Evolutionary conservation across 1,140 invertebrate genomes (phyloP).

Genomic region (Diploscapter pachys): DNA sequence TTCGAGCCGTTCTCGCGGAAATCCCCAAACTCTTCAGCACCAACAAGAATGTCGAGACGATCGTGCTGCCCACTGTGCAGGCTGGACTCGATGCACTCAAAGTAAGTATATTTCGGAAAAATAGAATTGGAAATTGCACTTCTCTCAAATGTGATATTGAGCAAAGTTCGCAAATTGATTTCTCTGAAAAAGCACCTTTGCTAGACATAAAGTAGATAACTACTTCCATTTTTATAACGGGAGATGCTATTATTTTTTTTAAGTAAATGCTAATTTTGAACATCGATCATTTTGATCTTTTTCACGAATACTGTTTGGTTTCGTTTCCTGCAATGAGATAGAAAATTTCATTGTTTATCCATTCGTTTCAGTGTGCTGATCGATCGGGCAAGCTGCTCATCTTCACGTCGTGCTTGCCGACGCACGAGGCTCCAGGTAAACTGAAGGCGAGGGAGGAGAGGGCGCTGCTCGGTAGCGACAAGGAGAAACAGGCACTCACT

Average conservation of each 20-base stretch:
- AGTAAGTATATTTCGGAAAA: neutral
- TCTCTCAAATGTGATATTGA: neutral
- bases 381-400: conserved; percentile 88
- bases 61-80: conserved; percentile 86
- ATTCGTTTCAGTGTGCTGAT: conserved; percentile 69
- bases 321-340: too few species aligned
- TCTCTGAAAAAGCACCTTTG: too few species aligned
- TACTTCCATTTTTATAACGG: neutral
- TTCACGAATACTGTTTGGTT: neutral
- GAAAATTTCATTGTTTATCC: too few species aligned
- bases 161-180: too few species aligned
- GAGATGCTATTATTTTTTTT: neutral
- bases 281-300: neutral
- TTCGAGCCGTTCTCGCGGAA: conserved; percentile 69
- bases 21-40: conserved; percentile 86
- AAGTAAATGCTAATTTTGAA: neutral
- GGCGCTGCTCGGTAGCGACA: conserved; percentile 84
- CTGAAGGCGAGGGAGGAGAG: conserved; percentile 91
- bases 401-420: conserved; percentile 91
- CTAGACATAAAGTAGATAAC: too few species aligned
- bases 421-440: conserved; percentile 87
- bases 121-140: too few species aligned
- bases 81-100: conserved; percentile 83
- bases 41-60: conserved; percentile 87
- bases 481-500: conserved; percentile 74